These are phyloP conservation scores for Akabosia matsudoensis DNA, from an alignment of 1,140 invertebrate species.

Conservation along the genomic window DNA sequence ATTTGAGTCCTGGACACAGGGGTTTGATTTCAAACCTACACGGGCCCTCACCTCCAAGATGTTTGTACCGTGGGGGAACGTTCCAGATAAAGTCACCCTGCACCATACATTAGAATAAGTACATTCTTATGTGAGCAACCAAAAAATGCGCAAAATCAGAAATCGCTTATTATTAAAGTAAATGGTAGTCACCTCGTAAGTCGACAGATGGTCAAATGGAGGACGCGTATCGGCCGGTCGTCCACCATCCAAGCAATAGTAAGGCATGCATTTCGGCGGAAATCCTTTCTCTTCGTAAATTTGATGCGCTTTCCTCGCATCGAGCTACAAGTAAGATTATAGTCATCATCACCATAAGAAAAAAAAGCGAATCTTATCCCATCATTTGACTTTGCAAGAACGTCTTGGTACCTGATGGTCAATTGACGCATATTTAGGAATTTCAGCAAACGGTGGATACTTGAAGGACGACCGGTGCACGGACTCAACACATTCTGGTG, in stretches of 20 bases:
- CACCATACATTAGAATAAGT: background rate
- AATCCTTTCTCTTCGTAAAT: slow-evolving; percentile 29
- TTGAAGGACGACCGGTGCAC: slow-evolving; percentile 37
- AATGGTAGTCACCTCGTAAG: too few relatives aligned
- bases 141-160: too few relatives aligned
- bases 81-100: slow-evolving; percentile 42
- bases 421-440: slow-evolving; percentile 37
- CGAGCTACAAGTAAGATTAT: slow-evolving; percentile 23
- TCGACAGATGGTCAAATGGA: slow-evolving; percentile 18
- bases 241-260: slow-evolving; percentile 41
- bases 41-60: slow-evolving; percentile 39
- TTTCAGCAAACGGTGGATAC: slow-evolving; percentile 33
- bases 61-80: slow-evolving; percentile 25
- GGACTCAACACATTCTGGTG: slow-evolving; percentile 42
- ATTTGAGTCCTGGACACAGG: slow-evolving; percentile 31
- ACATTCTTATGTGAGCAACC: too few relatives aligned
- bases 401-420: slow-evolving; percentile 24
- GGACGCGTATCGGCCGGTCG: slow-evolving; percentile 38
- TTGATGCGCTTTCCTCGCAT: slow-evolving; percentile 26
- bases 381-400: too few relatives aligned
- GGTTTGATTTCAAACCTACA: slow-evolving; percentile 31
- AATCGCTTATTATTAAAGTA: too few relatives aligned
- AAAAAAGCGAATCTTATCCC: too few relatives aligned
- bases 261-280: slow-evolving; percentile 33
- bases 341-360: too few relatives aligned